Evolutionary conservation across 2,797 vertebrate species (phyloP), one percentile per base, ranked within the genome.

Genomic region (Huso huso): DNA sequence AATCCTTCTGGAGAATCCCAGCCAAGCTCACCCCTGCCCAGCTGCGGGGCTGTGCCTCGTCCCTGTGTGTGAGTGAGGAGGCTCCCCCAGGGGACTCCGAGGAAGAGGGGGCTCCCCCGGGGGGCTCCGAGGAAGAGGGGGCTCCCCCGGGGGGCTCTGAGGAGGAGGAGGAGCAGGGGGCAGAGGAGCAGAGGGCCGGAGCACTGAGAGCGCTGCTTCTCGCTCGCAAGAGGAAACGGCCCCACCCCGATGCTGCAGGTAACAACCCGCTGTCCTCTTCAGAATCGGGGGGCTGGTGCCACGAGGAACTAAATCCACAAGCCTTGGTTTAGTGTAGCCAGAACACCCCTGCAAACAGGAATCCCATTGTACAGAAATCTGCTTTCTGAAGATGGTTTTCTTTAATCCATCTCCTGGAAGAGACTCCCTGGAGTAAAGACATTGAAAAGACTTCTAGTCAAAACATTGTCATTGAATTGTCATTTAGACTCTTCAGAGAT

Each of bases 1-100:
- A 99, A 79, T 83, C 85, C 7, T 99, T 99, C 84, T 99, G 96
- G 96, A 93, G 96, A 72, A 95, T 99, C 75, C 91, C 94, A 1
- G 88, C 80, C n/a, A 86, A 90, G 58, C 73, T 97, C 66, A 91
- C 73, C 52, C 74, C 82, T 0, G 78, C 76, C 66, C 88, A 88
- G 76, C 91, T 98, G n/a, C 80, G 82, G 1, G 80, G 73, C 0
- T 66, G 79, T 0, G 93, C 94, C 0, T 76, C 86, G 53, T 89
- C 90, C 72, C 77, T 98, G 1, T 64, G 74, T 73, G 72, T 68
- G 0, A 62, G 23, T 60, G 78, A 82, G 48, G 73, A 81, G 7
- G 65, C 68, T n/a, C 15, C 15, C 15, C 15, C 15, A 1, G 15
- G 15, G 15, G 15, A n/a, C n/a, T n/a, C n/a, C n/a, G n/a, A n/a